Conservation (phyloP, 1,140 invertebrate genomes). For the Uloborus diversus region DNA sequence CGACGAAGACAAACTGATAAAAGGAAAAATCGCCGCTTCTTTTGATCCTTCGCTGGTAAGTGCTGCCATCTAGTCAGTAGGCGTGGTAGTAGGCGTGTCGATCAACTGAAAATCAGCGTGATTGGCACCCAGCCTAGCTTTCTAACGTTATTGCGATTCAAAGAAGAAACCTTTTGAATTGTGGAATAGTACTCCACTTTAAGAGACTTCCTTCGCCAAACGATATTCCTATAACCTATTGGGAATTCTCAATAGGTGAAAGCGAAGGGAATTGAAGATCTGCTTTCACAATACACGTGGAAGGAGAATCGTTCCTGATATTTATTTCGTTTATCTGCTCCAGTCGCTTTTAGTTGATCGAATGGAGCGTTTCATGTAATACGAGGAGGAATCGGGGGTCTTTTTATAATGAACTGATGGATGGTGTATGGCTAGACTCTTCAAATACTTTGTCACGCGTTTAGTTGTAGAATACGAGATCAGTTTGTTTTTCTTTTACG, state of each 20-base stretch:
- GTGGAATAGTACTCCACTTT: conserved; percentile 51
- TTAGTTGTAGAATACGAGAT: no score
- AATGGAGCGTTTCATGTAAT: conserved; percentile 2
- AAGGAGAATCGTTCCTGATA: conserved; percentile 39
- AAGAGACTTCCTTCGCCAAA: conserved; percentile 28
- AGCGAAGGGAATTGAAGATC: conserved; percentile 48
- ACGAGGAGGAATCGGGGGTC: background rate
- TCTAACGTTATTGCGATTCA: conserved; percentile 46
- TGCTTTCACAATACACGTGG: conserved; percentile 24
- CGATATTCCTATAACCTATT: conserved; percentile 51
- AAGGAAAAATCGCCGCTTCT: no score
- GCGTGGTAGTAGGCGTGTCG: conserved; percentile 25
- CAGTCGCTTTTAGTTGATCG: conserved; percentile 49
- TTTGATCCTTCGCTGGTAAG: background rate
- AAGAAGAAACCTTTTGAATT: conserved; percentile 51
- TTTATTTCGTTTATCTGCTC: conserved; percentile 48
- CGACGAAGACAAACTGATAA: no score
- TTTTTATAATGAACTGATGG: no score
- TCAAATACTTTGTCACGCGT: no score
- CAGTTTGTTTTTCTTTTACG: no score
- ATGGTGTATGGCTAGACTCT: no score
- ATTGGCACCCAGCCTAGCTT: conserved; percentile 41
- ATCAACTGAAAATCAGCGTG: conserved; percentile 30
- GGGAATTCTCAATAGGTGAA: conserved; percentile 54
- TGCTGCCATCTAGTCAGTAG: conserved; percentile 45